Conservation (phyloP, 2,797 vertebrate genomes). For the Ibycter americanus region DNA sequence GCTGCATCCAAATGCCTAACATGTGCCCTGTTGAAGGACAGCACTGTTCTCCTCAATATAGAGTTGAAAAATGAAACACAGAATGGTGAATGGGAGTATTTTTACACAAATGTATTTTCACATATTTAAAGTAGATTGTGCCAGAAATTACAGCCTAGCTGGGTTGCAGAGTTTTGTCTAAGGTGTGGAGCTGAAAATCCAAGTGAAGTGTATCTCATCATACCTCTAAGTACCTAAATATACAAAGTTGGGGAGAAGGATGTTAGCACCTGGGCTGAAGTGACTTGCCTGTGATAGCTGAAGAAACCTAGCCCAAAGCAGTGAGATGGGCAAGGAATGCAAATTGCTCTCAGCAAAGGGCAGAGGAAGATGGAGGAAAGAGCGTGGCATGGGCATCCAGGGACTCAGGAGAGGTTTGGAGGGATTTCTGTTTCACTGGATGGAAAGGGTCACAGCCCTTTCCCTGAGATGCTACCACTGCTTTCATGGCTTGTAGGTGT, state of each 20-base stretch:
- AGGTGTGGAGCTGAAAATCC: not conserved
- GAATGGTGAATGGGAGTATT: not conserved
- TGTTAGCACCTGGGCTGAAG: not conserved
- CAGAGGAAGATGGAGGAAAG: not conserved
- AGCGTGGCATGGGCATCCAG: not conserved
- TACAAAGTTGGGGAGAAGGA: not conserved
- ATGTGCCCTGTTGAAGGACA: not conserved
- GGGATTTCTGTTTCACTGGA: not conserved
- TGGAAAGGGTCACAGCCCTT: not conserved
- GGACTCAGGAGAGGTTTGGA: not conserved
- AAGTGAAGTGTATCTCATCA: not conserved
- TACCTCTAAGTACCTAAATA: not conserved
- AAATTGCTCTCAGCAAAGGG: not conserved
- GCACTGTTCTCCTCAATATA: fast-evolving
- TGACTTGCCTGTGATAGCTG: not conserved
- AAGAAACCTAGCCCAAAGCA: not conserved
- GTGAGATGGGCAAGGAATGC: not conserved
- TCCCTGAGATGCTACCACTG: not conserved
- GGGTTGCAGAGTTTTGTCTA: not conserved
- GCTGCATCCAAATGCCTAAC: not conserved
- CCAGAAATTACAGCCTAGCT: not conserved
- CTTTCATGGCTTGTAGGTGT: not conserved
- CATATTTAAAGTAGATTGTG: fast-evolving
- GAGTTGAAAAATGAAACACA: not conserved
- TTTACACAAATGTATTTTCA: not conserved